Evolutionary conservation across 2,888 invertebrate species (phyloP).

Genomic region (Taenaris catops): DNA sequence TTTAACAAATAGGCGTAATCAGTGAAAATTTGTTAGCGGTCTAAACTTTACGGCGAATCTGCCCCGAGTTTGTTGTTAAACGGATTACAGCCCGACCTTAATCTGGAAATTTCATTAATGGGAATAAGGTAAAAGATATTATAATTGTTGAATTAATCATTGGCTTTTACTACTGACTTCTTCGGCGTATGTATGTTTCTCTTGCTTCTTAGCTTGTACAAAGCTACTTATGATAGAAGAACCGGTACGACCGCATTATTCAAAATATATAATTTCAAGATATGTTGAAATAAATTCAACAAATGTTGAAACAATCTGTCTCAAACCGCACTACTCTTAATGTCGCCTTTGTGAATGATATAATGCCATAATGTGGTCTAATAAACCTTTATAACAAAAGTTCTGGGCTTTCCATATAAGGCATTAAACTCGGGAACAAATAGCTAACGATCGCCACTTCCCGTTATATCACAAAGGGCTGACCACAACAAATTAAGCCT

Average conservation of each 20-base stretch:
- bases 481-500: slow-evolving; percentile 28
- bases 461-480: slow-evolving; percentile 19
- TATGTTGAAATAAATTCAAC: too few relatives aligned
- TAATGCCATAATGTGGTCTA: not conserved
- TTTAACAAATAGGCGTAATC: slow-evolving; percentile 1
- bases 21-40: slow-evolving; percentile 1
- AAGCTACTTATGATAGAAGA: too few relatives aligned
- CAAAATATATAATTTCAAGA: too few relatives aligned
- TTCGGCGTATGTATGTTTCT: too few relatives aligned
- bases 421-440: slow-evolving; percentile 17
- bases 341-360: not conserved
- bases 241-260: too few relatives aligned
- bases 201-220: too few relatives aligned
- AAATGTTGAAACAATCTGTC: too few relatives aligned
- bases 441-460: slow-evolving; percentile 22
- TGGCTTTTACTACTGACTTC: too few relatives aligned
- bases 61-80: not conserved
- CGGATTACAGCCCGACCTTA: not conserved
- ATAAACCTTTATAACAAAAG: not conserved
- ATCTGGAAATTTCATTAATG: too few relatives aligned
- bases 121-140: too few relatives aligned
- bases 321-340: too few relatives aligned
- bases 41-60: not conserved
- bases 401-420: not conserved
- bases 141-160: too few relatives aligned